Percentiles rank a stretch among this genome's conserved stretches.
These are phyloP conservation scores for Microhierax caerulescens DNA, from an alignment of 2,797 vertebrate species.

Conservation along the genomic window DNA sequence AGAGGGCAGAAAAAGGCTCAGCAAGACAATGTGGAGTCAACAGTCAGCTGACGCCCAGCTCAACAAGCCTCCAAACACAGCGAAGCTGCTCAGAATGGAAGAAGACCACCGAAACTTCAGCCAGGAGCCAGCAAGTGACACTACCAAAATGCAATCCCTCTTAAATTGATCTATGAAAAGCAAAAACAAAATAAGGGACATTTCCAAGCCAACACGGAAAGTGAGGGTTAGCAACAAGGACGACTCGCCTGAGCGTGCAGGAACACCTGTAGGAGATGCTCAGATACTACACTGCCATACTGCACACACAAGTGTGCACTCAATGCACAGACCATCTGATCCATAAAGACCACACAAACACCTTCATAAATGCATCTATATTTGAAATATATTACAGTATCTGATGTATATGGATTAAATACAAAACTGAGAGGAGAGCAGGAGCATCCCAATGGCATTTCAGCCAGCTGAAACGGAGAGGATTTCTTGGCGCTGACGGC, in stretches of 20 bases:
- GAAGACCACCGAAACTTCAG: neutral
- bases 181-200: fast-evolving
- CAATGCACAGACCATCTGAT: fast-evolving
- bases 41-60: fast-evolving
- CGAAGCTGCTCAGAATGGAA: neutral
- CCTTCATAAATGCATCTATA: fast-evolving
- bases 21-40: neutral
- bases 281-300: neutral
- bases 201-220: neutral
- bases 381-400: neutral
- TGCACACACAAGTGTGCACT: fast-evolving
- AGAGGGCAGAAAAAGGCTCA: neutral
- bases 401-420: neutral
- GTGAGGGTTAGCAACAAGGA: neutral
- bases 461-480: neutral
- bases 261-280: neutral
- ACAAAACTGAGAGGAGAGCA: neutral
- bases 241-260: fast-evolving
- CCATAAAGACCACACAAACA: neutral
- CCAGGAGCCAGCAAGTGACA: neutral
- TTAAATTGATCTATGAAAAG: neutral
- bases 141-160: neutral
- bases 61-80: neutral
- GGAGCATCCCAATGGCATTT: neutral
- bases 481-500: constrained; percentile 35